phyloP scores from a whole-genome alignment of 2,113 vertebrate genomes.

The Rutilus rutilus region DNA sequence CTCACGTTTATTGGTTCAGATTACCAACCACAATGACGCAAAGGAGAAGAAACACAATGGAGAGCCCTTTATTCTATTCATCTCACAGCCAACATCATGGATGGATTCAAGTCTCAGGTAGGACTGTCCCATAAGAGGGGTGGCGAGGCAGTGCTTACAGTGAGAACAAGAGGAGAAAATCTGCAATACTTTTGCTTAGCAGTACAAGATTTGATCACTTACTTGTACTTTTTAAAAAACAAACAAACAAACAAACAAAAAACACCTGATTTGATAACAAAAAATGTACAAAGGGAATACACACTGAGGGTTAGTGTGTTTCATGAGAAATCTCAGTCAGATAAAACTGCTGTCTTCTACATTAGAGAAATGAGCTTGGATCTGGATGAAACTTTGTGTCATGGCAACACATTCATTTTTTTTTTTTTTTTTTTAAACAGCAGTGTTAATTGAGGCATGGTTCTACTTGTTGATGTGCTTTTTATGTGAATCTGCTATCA shows the following conservation, averaged over 20 bases:
- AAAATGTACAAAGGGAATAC: background rate
- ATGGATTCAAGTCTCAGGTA: conserved; percentile 45
- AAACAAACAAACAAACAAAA: background rate
- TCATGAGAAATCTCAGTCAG: background rate
- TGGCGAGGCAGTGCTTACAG: background rate
- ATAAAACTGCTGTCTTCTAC: background rate
- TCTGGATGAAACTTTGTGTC: background rate
- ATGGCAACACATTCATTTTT: conserved; percentile 6
- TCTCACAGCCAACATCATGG: conserved; percentile 15
- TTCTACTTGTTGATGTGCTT: conserved; percentile 6
- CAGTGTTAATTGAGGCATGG: background rate
- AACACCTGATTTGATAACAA: background rate
- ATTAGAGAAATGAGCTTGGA: background rate
- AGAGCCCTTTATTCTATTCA: conserved; percentile 29
- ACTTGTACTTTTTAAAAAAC: background rate
- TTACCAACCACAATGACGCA: background rate
- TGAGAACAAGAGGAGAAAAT: background rate
- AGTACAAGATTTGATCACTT: background rate
- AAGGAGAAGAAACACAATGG: conserved; percentile 29
- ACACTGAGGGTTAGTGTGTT: background rate
- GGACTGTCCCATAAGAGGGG: conserved; percentile 14
- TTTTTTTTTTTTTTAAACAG: background rate
- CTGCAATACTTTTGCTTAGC: background rate
- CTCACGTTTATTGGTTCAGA: background rate
- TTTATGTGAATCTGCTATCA: background rate